phyloP scores from a whole-genome alignment of 2,888 invertebrate species.

The Liopterus haemorrhoidalis region DNA sequence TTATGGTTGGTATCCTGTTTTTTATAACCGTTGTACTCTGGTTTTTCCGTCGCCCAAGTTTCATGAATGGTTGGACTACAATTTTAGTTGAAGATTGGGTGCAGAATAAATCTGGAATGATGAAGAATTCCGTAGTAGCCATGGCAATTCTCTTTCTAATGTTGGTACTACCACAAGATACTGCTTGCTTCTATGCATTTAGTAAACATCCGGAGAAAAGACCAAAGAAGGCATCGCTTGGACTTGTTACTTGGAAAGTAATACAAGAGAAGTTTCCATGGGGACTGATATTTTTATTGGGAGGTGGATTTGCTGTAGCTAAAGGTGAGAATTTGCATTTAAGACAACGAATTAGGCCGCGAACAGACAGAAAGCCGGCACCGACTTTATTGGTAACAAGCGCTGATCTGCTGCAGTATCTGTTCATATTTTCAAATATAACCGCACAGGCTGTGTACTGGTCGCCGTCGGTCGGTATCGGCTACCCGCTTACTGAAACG shows the following conservation, averaged over 20 bases:
- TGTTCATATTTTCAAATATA: too few relatives aligned
- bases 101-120: too few relatives aligned
- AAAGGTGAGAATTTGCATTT: too few relatives aligned
- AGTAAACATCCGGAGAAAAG: constrained; percentile 51
- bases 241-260: constrained; percentile 77
- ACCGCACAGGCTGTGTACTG: too few relatives aligned
- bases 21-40: constrained; percentile 73
- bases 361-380: too few relatives aligned
- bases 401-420: too few relatives aligned
- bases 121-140: constrained; percentile 76
- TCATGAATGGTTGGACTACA: constrained; percentile 79
- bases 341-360: too few relatives aligned
- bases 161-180: constrained; percentile 75
- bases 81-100: constrained; percentile 46
- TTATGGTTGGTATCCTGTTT: constrained; percentile 66
- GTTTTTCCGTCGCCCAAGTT: constrained; percentile 84
- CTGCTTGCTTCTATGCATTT: constrained; percentile 68
- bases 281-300: constrained; percentile 80
- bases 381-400: too few relatives aligned
- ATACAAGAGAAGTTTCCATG: constrained; percentile 82
- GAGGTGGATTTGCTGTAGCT: constrained; percentile 88
- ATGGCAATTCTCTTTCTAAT: constrained; percentile 77
- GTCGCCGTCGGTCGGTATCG: too few relatives aligned
- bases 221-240: constrained; percentile 59
- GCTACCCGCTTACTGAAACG: constrained; percentile 60